Base-by-base conservation (phyloP, 1,140 invertebrate genomes). In the Oryzaephilus surinamensis region DNA sequence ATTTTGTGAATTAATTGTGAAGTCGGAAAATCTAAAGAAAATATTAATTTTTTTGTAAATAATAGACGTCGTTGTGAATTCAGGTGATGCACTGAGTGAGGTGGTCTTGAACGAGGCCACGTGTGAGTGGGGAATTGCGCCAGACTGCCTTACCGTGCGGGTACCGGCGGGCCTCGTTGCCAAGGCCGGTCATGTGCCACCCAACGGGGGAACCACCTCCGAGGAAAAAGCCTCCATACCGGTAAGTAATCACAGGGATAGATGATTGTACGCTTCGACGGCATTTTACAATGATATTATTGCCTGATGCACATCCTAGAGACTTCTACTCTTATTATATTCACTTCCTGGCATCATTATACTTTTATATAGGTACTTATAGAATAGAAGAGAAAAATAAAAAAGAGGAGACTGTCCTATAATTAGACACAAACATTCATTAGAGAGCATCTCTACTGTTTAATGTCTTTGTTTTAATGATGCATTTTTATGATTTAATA, bases 191-290 rank as follows among this genome's bases (percentile, higher is more conserved):
- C 58, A 62, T 60, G 60, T 62, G 57, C 60, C 60, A 49, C 57
- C 57, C 45, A 57, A 62, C 50, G 55, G 54, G 52, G 57, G 56
- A 50, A 54, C 58, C 57, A 48, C 60, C 57, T 46, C 55, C 58
- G 58, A 60, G 57, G 60, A 62, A 50, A 62, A 62, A 58, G 60
- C 58, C 50, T 59, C 58, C 49, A 53, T 62, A 51, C 60, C 60
- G 58, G 60, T 62, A 53, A 54, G 57, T 38, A 12, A 18, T 8
- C 17, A n/a, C 6, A 11, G 32, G 4, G 16, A 31, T 29, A 21
- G 20, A 27, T 31, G 36, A 26, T 12, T 12, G 23, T 6, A 10
- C 3, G 5, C 8, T 8, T 24, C 8, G 5, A n/a, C n/a, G n/a
- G n/a, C n/a, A n/a, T n/a, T n/a, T n/a, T n/a, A n/a, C n/a, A n/a